A percentile compares a stretch with the other conserved stretches of the same genome.
Evolutionary conservation across 2,888 invertebrate genomes (phyloP).

Genomic region (Torymus aiolomorphi): DNA sequence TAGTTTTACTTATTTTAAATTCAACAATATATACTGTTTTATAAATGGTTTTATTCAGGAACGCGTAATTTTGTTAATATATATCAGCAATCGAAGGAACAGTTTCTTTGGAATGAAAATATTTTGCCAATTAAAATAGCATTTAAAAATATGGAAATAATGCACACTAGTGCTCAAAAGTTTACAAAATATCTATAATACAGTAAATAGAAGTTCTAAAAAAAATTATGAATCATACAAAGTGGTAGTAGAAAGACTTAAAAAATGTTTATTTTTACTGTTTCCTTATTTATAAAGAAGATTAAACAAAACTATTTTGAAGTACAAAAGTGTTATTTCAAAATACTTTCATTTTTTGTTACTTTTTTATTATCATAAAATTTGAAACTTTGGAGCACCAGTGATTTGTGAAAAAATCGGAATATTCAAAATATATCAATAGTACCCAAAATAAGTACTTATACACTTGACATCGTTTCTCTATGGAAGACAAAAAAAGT

Average conservation of each 20-base stretch:
- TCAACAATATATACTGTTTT: not conserved
- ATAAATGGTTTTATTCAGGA: conserved; percentile 2
- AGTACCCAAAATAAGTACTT: not conserved
- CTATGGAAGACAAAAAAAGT: conserved; percentile 6
- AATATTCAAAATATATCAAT: conserved; percentile 20
- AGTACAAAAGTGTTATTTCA: too few relatives aligned
- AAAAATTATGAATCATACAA: too few relatives aligned
- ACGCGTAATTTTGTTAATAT: conserved; percentile 1
- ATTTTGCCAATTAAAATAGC: conserved; percentile 16
- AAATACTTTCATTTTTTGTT: not conserved
- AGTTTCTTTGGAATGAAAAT: conserved; percentile 40
- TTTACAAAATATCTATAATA: conserved; percentile 1
- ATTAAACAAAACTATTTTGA: too few relatives aligned
- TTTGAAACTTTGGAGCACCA: not conserved
- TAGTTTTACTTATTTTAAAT: not conserved
- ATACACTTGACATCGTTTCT: conserved; percentile 16
- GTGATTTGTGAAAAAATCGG: not conserved
- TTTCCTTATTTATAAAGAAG: too few relatives aligned
- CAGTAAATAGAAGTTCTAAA: not conserved
- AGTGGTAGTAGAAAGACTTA: too few relatives aligned
- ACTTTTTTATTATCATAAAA: too few relatives aligned
- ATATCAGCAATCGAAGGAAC: conserved; percentile 23
- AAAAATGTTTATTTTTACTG: too few relatives aligned
- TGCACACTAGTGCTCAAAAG: conserved; percentile 8
- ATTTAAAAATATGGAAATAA: conserved; percentile 8